These are phyloP conservation scores for Goniozus legneri DNA, from an alignment of 1,140 invertebrate species.

Conservation along the genomic window DNA sequence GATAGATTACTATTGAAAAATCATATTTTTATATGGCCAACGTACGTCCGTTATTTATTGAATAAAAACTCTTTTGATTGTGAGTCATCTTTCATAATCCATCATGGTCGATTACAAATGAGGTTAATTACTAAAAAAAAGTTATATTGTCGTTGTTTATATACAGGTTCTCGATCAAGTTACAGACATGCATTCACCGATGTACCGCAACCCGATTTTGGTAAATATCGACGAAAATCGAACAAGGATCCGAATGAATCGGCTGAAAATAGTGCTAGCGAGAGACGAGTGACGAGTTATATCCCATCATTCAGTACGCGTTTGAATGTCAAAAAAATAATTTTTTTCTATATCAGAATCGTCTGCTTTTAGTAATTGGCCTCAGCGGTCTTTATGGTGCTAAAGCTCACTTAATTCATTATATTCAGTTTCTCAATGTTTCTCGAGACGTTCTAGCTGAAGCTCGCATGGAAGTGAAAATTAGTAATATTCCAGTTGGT, in stretches of 20 bases:
- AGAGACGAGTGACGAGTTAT: constrained; percentile 10
- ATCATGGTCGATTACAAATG: too few species aligned
- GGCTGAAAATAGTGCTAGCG: constrained; percentile 6
- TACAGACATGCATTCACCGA: constrained; percentile 19
- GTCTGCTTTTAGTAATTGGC: constrained; percentile 15
- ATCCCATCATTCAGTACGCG: constrained; percentile 16
- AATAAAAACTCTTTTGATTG: too few species aligned
- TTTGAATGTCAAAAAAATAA: neutral
- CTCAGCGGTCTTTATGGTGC: constrained; percentile 18
- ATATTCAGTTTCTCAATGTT: constrained; percentile 20
- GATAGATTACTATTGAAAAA: too few species aligned
- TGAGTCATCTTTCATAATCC: too few species aligned
- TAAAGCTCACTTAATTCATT: constrained; percentile 32
- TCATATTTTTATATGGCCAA: too few species aligned
- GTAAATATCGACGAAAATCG: constrained; percentile 21
- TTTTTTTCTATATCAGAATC: neutral
- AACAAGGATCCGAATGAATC: constrained; percentile 7
- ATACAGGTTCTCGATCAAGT: too few species aligned
- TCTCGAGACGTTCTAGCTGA: constrained; percentile 32
- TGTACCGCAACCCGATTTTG: constrained; percentile 21
- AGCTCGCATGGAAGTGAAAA: constrained; percentile 30
- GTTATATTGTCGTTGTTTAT: too few species aligned
- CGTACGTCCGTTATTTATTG: too few species aligned
- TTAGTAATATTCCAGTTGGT: constrained; percentile 26
- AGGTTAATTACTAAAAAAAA: too few species aligned